These are phyloP conservation scores for Cebus imitator DNA, from an alignment of 2,113 vertebrate species.

Conservation along the genomic window DNA sequence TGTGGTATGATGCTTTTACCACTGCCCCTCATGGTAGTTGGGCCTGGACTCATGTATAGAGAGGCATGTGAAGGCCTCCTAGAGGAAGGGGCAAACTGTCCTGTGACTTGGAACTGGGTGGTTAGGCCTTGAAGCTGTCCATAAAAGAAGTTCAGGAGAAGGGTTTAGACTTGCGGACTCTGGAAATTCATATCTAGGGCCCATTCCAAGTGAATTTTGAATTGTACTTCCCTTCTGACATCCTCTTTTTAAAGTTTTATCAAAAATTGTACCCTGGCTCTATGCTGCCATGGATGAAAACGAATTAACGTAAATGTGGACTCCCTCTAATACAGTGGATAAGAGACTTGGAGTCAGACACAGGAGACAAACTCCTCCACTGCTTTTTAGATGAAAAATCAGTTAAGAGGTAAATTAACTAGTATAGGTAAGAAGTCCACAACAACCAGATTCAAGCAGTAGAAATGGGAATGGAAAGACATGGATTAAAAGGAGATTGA, in stretches of 20 bases:
- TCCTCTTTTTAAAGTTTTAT: neutral
- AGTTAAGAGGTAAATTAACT: neutral
- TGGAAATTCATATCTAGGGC: neutral
- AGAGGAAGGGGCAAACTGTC: neutral
- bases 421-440: neutral
- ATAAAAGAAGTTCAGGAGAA: neutral
- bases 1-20: neutral
- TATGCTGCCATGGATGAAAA: neutral
- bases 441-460: neutral
- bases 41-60: neutral
- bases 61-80: neutral
- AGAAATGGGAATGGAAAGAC: neutral
- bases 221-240: neutral
- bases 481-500: neutral
- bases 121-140: neutral
- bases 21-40: neutral
- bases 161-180: neutral
- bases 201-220: neutral
- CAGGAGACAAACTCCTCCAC: neutral
- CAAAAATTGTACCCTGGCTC: neutral
- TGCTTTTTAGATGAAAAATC: constrained; percentile 17
- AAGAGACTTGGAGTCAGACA: neutral
- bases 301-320: neutral
- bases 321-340: neutral
- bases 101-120: neutral